Base-by-base conservation (phyloP, 2,888 invertebrate genomes). In the Cheilosia variabilis region DNA sequence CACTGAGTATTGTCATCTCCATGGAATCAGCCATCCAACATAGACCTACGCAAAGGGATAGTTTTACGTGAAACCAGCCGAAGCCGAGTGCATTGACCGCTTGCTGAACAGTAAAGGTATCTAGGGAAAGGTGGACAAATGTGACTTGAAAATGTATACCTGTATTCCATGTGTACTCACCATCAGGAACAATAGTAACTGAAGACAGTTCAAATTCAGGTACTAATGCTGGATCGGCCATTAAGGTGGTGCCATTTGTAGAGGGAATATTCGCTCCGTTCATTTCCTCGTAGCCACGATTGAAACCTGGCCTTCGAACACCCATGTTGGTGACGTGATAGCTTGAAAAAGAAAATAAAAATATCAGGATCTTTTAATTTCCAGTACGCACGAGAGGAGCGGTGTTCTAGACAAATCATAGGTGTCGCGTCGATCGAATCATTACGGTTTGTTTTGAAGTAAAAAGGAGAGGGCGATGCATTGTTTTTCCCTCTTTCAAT, bases 21-120 rank as follows among this genome's bases (percentile, higher is more conserved):
- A 98, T 98, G 72, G 98, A 98, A 92, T 98, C 98, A 0, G 98
- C 98, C 98, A 98, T 98, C 98, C 97, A 97, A 90, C 97, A 97
- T 1, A 97, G 93, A 0, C 97, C 97, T 19, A 97, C 97, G 90
- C 96, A 96, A 19, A 97, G 93, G 0, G 97, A 97, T 57, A 97
- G 91, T 91, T 97, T 97, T 0, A 97, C 96, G 95, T 97, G 97
- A 91, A 97, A 97, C 94, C 96, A 96, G 43, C 97, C 97, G 92
- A 97, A 97, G 1, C 97, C 97, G 55, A 97, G 93, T 0, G 96
- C 95, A 92, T 97, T 97, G 22, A 97, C 96, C 45, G 97, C 97
- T 93, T 97, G 97, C 63, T 96, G 95, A 6, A 97, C 96, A 9
- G 97, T 97, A 90, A 96, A 97, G 45, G 97, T 96, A 91, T 97